A percentile compares a stretch with the other conserved stretches of the same genome.
These are phyloP conservation scores for Notechis scutatus DNA, from an alignment of 2,113 vertebrate genomes.

Conservation along the genomic window DNA sequence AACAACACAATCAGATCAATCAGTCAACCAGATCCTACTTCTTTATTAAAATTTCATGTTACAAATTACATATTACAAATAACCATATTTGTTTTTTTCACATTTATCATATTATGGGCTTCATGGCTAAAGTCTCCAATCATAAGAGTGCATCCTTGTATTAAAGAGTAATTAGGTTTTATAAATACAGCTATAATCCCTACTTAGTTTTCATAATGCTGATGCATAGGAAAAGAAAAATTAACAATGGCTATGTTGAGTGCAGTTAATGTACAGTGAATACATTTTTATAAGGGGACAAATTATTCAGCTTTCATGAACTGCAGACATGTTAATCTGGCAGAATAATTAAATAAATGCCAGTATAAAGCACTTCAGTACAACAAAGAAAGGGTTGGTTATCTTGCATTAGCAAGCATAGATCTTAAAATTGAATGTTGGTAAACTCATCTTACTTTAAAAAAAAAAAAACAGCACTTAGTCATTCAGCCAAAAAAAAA, in stretches of 20 bases:
- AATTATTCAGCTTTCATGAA: neutral
- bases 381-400: neutral
- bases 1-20: neutral
- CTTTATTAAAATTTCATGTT: neutral
- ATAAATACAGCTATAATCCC: neutral
- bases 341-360: constrained; percentile 5
- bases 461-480: neutral
- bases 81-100: neutral
- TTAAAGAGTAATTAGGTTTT: neutral
- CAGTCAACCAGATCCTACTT: neutral
- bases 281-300: neutral
- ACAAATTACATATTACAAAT: neutral
- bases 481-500: neutral
- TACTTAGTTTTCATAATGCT: neutral
- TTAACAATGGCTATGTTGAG: neutral
- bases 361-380: neutral
- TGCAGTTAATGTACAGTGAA: neutral
- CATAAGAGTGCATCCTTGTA: neutral
- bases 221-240: neutral
- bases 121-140: neutral
- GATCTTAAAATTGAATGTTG: neutral
- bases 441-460: neutral
- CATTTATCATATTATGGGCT: neutral
- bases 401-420: neutral
- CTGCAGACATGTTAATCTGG: neutral